phyloP scores from a whole-genome alignment of 2,797 vertebrate species.

The Manis javanica region DNA sequence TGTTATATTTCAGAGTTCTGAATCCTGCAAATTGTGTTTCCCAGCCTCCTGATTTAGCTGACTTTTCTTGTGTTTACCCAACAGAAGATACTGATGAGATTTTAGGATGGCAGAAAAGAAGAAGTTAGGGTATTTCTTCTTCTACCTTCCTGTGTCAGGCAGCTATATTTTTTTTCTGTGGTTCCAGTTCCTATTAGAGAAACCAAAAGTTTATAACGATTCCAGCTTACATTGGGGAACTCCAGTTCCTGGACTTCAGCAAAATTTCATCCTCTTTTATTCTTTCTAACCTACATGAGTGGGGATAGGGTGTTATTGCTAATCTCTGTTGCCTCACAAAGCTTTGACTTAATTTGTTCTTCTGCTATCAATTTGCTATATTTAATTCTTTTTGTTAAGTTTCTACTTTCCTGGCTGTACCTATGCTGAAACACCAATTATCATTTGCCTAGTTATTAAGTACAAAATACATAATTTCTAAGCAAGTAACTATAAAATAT shows the following conservation, averaged over 20 bases:
- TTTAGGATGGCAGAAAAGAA: background rate
- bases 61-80: background rate
- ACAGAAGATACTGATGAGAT: background rate
- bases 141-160: background rate
- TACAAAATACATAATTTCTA: background rate
- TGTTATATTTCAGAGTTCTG: background rate
- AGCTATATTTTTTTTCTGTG: background rate
- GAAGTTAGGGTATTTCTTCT: background rate
- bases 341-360: background rate
- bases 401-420: background rate
- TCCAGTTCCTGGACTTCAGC: background rate
- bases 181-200: background rate
- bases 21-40: background rate
- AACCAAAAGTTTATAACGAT: background rate
- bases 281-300: background rate
- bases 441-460: background rate
- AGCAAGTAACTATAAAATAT: constrained; percentile 14
- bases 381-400: background rate
- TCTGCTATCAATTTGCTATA: background rate
- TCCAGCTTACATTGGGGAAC: background rate
- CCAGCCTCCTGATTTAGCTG: background rate
- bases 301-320: background rate
- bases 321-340: background rate
- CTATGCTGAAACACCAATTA: background rate
- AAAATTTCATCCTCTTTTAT: background rate